phyloP scores from a whole-genome alignment of 1,140 invertebrate species.

The Scaptomyza hsui region DNA sequence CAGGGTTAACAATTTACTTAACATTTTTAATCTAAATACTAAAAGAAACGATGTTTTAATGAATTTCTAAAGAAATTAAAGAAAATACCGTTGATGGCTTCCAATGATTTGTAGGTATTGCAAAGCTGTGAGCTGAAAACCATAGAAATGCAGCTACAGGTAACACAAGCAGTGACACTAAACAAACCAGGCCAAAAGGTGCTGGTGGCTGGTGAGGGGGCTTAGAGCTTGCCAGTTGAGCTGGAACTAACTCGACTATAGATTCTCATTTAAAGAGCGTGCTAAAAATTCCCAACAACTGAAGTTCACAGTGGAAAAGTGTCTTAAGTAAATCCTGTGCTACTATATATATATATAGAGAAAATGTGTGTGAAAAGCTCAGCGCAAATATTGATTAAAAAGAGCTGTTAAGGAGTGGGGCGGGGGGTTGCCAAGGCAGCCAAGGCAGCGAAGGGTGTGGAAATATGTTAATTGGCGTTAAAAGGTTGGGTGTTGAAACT shows the following conservation, averaged over 20 bases:
- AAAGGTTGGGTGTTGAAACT: background rate
- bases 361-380: slow-evolving; percentile 8
- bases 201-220: slow-evolving; percentile 8
- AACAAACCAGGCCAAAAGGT: slow-evolving; percentile 65
- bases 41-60: background rate
- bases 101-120: background rate
- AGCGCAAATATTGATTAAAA: slow-evolving; percentile 25
- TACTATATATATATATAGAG: background rate
- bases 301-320: slow-evolving; percentile 8
- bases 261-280: slow-evolving; percentile 11
- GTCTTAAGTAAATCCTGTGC: background rate
- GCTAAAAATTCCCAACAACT: slow-evolving; percentile 10
- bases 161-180: slow-evolving; percentile 63
- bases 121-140: slow-evolving; percentile 10
- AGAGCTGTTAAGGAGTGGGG: background rate
- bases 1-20: too few species aligned
- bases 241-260: slow-evolving; percentile 26
- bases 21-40: too few species aligned
- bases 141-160: slow-evolving; percentile 57
- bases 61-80: slow-evolving; percentile 4
- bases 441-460: background rate
- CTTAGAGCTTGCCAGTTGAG: slow-evolving; percentile 18
- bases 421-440: slow-evolving; percentile 4
- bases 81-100: background rate
- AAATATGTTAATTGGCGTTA: slow-evolving; percentile 29